Base-by-base conservation (phyloP, 1,140 invertebrate species). In the Tetraneura akinire region DNA sequence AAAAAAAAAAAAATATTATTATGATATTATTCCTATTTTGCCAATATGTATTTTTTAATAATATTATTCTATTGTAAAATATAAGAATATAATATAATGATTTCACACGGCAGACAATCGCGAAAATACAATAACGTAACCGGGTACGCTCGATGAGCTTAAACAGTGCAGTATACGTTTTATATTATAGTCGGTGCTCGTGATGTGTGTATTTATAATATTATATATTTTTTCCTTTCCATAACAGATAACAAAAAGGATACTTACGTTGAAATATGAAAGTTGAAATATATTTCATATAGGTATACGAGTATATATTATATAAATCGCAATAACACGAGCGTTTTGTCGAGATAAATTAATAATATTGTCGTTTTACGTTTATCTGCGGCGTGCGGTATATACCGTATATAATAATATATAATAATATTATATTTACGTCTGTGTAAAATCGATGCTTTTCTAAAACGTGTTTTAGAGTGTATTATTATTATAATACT, bases 241-340 rank as follows among this genome's bases (percentile, higher is more conserved):
- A 68, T 32, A 11, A 45, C n/a, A 68, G 37, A 68, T 23, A n/a
- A 68, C n/a, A 68, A 68, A 68, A 45, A 37, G n/a, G 4, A 21
- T 66, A 32, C 29, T 37, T 32, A 32, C 32, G 29, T 13, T 11
- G 13, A n/a, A 45, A 66, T 45, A 21, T 13, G 64, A 66, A 66
- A 66, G 64, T 66, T 1, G 13, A 45, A 32, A 23, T 45, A 32
- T 9, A 16, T 57, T 37, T 37, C 8, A n/a, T n/a, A n/a, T n/a
- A n/a, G n/a, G n/a, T n/a, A n/a, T n/a, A n/a, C n/a, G n/a, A n/a
- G n/a, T n/a, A n/a, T n/a, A n/a, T 37, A 4, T 37, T 37, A 37
- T 37, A 37, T 37, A 37, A 68, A 42, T 47, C 14, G 42, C 21
- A 45, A 14, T 68, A 6, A 47, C 64, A 47, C 42, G 64, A 68